Conservation (phyloP, 2,113 vertebrate genomes). For the Anseranas semipalmata region DNA sequence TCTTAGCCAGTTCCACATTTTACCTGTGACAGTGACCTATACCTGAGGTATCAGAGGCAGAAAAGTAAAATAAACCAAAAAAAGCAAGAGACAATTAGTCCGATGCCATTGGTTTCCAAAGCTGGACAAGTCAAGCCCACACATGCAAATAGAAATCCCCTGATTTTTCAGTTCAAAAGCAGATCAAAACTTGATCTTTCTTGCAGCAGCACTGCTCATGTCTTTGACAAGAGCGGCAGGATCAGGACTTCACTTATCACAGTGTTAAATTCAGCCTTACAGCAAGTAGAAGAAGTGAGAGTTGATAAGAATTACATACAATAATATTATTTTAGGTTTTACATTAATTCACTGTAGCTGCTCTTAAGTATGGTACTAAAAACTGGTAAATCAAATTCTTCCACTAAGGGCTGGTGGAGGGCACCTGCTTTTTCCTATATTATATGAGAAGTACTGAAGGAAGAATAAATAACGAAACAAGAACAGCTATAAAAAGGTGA, state of each 20-base stretch:
- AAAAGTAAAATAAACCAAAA: background rate
- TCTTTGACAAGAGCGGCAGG: background rate
- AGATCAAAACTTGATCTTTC: background rate
- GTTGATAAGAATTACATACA: background rate
- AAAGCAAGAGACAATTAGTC: background rate
- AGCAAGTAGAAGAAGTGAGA: background rate
- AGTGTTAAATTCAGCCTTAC: background rate
- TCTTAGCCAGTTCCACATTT: background rate
- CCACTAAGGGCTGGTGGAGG: background rate
- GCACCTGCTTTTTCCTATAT: background rate
- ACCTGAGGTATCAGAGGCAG: background rate
- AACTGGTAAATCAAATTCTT: background rate
- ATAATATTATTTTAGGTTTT: constrained; percentile 13
- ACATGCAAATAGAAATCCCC: background rate
- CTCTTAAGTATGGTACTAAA: background rate
- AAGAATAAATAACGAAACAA: background rate
- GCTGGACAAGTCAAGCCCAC: background rate
- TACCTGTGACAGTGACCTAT: background rate
- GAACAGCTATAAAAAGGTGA: background rate
- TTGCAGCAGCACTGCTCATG: background rate
- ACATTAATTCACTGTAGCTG: background rate
- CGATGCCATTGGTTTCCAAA: background rate
- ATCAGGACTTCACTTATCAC: background rate
- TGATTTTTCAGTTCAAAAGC: background rate
- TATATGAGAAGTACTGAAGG: background rate